Evolutionary conservation across 2,888 invertebrate species (phyloP), one percentile per base, ranked within the genome.

Genomic region (Nomada ferruginata): DNA sequence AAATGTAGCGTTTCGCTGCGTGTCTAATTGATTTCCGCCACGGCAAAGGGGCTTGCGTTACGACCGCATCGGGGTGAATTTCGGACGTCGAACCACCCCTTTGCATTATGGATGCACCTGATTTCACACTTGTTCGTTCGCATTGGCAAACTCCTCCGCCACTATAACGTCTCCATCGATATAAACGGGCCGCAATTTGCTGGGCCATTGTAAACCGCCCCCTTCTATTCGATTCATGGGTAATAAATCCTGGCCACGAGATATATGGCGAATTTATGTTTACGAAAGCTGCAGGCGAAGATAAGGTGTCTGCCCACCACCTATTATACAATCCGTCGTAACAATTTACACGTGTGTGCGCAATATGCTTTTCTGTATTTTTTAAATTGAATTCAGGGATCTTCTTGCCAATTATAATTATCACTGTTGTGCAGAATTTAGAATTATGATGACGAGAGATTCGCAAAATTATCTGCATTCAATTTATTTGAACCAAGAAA

Each of bases 121-220:
- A 93, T 93, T 93, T 93, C 91, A 93, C 93, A 93, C 93, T 93
- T 93, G 93, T 89, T 92, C 91, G 89, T 91, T 92, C 90, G 84
- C 90, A 91, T 87, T 80, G 89, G 47, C 76, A 60, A 82, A 68
- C 73, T 66, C 36, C 65, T 36, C 53, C 76, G 78, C 76, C 69
- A 7, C 44, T 64, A 44, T 90, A 90, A 91, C 86, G 90, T 92
- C 91, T 92, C 89, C 90, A 91, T 91, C 89, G 87, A 83, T 89
- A 84, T 85, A 86, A 88, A 85, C 86, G 87, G 83, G 80, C 86
- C 86, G 89, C 90, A 92, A 92, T 92, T 93, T 91, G 90, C 89
- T 84, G 82, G 88, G 76, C 90, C 88, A 90, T 91, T 92, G 91
- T 92, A 89, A 89, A 89, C 83, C 89, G n/a, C 76, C 88, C 85